A percentile compares a stretch with the other conserved stretches of the same genome.
These are phyloP conservation scores for Mola mola DNA, from an alignment of 2,113 vertebrate species.

Conservation along the genomic window DNA sequence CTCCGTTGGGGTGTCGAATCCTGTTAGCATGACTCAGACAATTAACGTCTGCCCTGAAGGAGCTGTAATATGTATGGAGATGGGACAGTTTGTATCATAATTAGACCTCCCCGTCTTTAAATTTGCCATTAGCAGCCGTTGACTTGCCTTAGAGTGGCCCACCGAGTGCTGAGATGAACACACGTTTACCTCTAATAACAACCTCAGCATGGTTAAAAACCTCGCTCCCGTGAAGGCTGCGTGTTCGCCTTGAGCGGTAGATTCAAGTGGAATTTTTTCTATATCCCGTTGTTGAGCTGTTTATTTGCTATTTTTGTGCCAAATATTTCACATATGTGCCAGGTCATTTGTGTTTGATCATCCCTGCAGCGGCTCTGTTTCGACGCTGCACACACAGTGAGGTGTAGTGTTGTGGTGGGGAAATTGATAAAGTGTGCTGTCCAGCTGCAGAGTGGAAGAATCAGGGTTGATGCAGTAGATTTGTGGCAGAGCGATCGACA, in stretches of 20 bases:
- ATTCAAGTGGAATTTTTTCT: slow-evolving; percentile 28
- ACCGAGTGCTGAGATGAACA: slow-evolving; percentile 49
- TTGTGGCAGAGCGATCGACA: too few species aligned
- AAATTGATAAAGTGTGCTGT: too few species aligned
- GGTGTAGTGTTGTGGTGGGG: neutral
- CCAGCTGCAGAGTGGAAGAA: too few species aligned
- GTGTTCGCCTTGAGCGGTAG: slow-evolving; percentile 41
- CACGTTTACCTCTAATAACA: slow-evolving; percentile 56
- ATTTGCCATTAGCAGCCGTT: slow-evolving; percentile 45
- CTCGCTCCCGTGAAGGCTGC: slow-evolving; percentile 26
- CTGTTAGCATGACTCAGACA: slow-evolving; percentile 28
- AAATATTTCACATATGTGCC: slow-evolving; percentile 61
- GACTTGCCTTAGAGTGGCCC: slow-evolving; percentile 74
- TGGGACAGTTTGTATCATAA: slow-evolving; percentile 30
- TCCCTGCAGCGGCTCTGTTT: slow-evolving; percentile 1
- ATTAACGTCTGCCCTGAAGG: slow-evolving; percentile 14
- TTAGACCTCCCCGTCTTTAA: slow-evolving; percentile 46
- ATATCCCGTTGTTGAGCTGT: slow-evolving; percentile 25
- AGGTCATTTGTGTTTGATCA: slow-evolving; percentile 36
- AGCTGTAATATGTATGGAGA: slow-evolving; percentile 4
- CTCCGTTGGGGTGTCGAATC: slow-evolving; percentile 1
- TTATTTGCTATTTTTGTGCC: slow-evolving; percentile 46
- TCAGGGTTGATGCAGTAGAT: too few species aligned
- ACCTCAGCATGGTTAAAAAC: slow-evolving; percentile 24
- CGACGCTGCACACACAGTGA: slow-evolving; percentile 4